These are phyloP conservation scores for Natrix natrix DNA, from an alignment of 2,797 vertebrate genomes.

Conservation along the genomic window DNA sequence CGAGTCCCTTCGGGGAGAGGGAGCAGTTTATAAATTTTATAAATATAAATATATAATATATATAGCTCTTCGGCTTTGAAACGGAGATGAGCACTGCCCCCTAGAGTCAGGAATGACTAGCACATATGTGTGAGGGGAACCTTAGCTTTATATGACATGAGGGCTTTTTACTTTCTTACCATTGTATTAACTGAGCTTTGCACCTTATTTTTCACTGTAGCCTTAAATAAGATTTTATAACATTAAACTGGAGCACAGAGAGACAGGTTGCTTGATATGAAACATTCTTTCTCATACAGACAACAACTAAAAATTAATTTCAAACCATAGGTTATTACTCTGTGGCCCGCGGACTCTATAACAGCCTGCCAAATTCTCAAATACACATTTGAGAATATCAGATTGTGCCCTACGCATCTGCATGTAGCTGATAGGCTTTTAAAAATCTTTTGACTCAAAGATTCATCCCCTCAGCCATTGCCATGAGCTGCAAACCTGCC, in stretches of 20 bases:
- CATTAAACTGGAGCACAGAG: background rate
- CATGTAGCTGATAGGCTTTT: background rate
- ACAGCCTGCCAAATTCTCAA: too few relatives aligned
- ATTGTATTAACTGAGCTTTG: background rate
- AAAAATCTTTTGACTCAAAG: background rate
- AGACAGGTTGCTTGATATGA: background rate
- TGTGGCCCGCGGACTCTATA: background rate
- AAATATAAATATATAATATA: too few relatives aligned
- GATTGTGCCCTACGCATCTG: background rate
- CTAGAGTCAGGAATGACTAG: too few relatives aligned
- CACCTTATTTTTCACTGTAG: background rate
- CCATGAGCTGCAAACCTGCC: background rate
- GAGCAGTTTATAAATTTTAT: too few relatives aligned
- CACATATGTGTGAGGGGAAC: too few relatives aligned
- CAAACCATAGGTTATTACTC: background rate
- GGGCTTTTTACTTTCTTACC: background rate
- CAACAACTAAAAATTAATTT: background rate
- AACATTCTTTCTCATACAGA: background rate
- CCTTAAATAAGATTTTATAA: background rate
- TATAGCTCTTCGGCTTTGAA: too few relatives aligned
- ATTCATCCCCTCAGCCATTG: background rate
- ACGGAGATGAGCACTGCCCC: too few relatives aligned
- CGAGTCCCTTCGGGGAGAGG: too few relatives aligned
- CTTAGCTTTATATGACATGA: background rate
- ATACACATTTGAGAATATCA: background rate